phyloP scores from a whole-genome alignment of 2,797 vertebrate genomes.

The Bradypus variegatus region DNA sequence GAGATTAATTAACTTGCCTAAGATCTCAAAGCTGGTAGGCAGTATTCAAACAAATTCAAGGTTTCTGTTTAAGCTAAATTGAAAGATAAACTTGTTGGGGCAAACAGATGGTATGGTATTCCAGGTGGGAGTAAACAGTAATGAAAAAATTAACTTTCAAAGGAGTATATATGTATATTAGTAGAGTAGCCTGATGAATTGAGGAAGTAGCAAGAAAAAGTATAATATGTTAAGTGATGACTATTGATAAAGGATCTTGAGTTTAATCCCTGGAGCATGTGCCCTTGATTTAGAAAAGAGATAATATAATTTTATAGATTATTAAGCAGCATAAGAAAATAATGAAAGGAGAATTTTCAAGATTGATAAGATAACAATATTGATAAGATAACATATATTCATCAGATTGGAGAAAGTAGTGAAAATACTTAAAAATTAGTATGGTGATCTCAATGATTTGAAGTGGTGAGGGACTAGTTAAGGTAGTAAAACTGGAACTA shows the following conservation, averaged over 20 bases:
- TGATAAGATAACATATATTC: neutral
- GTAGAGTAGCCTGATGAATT: neutral
- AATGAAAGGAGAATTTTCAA: conserved; percentile 18
- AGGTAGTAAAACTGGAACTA: conserved; percentile 1
- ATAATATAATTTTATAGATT: neutral
- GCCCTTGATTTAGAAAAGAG: neutral
- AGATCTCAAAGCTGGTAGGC: neutral
- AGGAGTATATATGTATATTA: neutral
- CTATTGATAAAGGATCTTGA: neutral
- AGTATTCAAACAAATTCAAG: conserved; percentile 2
- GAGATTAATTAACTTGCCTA: conserved; percentile 1
- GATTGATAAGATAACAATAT: no score
- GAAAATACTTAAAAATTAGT: conserved; percentile 35
- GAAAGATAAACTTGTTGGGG: conserved; percentile 1
- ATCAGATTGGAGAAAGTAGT: neutral
- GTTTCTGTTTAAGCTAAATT: conserved; percentile 7
- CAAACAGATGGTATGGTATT: neutral
- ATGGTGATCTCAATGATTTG: neutral
- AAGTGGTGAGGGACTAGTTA: neutral
- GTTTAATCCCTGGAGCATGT: neutral
- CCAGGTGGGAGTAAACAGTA: neutral
- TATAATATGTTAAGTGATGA: neutral
- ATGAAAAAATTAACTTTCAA: neutral
- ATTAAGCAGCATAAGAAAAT: conserved; percentile 31
- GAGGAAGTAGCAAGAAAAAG: neutral